Evolutionary conservation across 92 coral and sea anemone genomes (phyloP), one percentile per base, ranked within the genome.

Genomic region (Nematostella vectensis): DNA sequence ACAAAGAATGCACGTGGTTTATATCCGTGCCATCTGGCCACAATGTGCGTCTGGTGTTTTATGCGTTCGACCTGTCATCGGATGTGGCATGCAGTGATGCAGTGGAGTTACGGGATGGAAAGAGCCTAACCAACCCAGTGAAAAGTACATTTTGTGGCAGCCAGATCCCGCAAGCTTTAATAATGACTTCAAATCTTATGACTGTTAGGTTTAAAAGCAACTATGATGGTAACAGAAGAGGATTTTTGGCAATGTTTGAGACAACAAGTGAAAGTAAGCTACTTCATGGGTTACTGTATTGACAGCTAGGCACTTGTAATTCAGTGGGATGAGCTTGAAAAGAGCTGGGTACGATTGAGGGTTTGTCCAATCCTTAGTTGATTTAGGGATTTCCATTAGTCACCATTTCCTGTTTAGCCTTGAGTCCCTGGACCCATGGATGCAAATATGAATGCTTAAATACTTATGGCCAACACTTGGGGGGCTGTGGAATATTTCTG

Each of bases 161-260:
- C 0, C 21, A 38, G 4, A 20, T 68, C 12, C 75, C 59, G 0
- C 29, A 27, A 13, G 50, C 36, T 2, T 44, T 48, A 8, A 37
- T 68, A 3, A 49, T 58, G 0, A 38, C 11, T 6, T 9, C 39
- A 17, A 17, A 40, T 1, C 51, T 47, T 27, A 57, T 68, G 75
- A 20, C 38, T 48, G 58, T 68, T 19, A 68, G 54, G 19, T 68
- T 68, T 39, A 57, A 47, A 23, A 59, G 65, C 43, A 57, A 48
- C 44, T 36, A 47, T 59, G 65, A 44, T 3, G 20, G 30, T 1
- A 68, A 59, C 48, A 47, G 75, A 1, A 68, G 40, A 37, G 75
- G 75, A 31, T 68, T 68, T 29, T 47, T 57, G 28, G 75, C 75
- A 27, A 57, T 57, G 31, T 68, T 57, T 58, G 60, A 57, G 29